phyloP scores from a whole-genome alignment of 2,797 vertebrate species.

The Cossypha heuglini region DNA sequence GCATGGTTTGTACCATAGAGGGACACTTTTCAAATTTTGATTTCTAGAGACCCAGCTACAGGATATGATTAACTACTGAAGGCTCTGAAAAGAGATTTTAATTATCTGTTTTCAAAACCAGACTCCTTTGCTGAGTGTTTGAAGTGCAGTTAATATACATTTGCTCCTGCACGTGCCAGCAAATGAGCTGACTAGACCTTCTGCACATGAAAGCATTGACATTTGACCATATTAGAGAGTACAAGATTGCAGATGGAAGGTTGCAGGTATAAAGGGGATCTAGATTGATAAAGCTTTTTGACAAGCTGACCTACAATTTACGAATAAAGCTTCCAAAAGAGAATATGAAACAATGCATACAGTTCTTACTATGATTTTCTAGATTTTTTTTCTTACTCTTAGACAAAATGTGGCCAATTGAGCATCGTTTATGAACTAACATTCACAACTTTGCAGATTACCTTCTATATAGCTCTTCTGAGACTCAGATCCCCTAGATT shows the following conservation, averaged over 20 bases:
- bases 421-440: neutral
- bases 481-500: neutral
- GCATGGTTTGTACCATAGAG: neutral
- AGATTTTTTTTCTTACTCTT: neutral
- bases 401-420: neutral
- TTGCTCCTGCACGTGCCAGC: neutral
- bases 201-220: neutral
- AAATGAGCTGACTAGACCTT: neutral
- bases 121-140: neutral
- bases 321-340: neutral
- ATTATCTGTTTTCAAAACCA: neutral
- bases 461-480: neutral
- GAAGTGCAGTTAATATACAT: neutral
- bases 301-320: neutral
- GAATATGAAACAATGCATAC: neutral
- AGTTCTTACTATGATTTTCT: neutral
- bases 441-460: neutral
- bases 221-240: neutral
- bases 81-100: neutral
- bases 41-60: neutral
- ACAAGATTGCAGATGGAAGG: neutral
- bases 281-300: neutral
- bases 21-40: neutral
- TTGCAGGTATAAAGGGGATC: neutral
- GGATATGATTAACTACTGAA: neutral